Conservation (phyloP, 2,888 invertebrate species). For the Clitarchus hookeri region DNA sequence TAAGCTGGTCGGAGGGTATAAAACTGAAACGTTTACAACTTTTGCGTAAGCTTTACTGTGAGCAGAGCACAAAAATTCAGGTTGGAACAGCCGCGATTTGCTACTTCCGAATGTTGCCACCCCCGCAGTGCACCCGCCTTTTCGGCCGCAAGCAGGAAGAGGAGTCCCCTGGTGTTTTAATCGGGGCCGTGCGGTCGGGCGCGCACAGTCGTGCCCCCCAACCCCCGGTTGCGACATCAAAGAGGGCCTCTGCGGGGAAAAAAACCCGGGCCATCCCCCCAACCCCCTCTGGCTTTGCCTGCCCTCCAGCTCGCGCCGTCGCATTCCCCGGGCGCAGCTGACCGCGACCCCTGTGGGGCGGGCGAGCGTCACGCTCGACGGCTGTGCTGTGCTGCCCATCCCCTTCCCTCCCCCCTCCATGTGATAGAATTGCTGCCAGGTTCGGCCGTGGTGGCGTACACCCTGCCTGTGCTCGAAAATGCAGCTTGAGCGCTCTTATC, state of each 20-base stretch:
- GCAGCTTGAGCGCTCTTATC: too few species aligned
- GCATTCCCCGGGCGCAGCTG: constrained; percentile 20
- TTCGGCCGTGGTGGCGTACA: too few species aligned
- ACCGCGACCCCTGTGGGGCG: background rate
- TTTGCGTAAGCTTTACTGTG: too few species aligned
- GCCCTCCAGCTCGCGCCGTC: background rate
- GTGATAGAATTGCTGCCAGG: background rate
- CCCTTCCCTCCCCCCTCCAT: background rate
- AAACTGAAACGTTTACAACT: too few species aligned
- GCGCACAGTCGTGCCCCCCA: background rate
- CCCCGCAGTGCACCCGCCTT: background rate
- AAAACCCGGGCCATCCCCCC: background rate
- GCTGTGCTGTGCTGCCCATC: background rate
- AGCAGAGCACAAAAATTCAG: too few species aligned
- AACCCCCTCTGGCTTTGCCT: background rate
- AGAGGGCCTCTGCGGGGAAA: background rate
- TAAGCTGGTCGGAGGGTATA: too few species aligned
- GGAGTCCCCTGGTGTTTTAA: background rate
- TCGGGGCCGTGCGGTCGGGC: background rate
- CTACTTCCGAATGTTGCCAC: too few species aligned
- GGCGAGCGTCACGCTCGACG: background rate
- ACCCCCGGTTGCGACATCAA: background rate
- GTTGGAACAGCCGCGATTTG: too few species aligned
- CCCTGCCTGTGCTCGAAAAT: too few species aligned
- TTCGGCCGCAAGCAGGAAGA: background rate